Evolutionary conservation across 2,888 invertebrate genomes (phyloP), one percentile per base, ranked within the genome.

Genomic region (Brassicogethes aeneus): DNA sequence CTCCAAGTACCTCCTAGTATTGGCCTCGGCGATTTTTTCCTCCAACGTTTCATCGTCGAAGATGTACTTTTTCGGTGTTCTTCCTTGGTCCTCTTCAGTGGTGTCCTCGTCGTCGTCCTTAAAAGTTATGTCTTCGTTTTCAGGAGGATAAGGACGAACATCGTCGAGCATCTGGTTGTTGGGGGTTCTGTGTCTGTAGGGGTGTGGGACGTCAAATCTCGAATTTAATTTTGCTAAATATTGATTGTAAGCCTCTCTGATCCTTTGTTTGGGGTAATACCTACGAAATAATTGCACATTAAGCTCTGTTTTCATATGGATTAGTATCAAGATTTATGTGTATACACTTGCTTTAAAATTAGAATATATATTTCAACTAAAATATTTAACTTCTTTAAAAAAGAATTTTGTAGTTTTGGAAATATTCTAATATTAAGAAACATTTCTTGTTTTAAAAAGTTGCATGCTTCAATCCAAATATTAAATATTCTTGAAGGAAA

Each of bases 111-210:
- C 45, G 7, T 51, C 54, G 15, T 55, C 54, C 2, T 52, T 52
- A 44, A 59, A 57, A 42, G 47, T 57, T 38, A 58, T 59, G 44
- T 61, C 60, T 12, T 57, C 56, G 15, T 57, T 56, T 3, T n/a
- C n/a, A n/a, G n/a, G n/a, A 1, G 53, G 53, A 45, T 57, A 53
- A 17, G 52, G 53, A 29, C 60, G 45, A 7, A 56, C 54, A 34
- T 60, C 60, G 16, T 57, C 57, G 31, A 59, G 42, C 15, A 58
- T 56, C 36, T 51, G 55, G 43, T 46, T 47, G 32, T 48, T 50
- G 16, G 53, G 50, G 23, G 23, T 5, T 23, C 5, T 10, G 23
- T 10, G 23, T 23, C 23, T 5, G 10, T 23, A 23, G 5, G 5
- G 23, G 5, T 10, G 5, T 7, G 5, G 10, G 10, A 7, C 23